Evolutionary conservation across 2,888 invertebrate genomes (phyloP).

Genomic region (Anthophora plumipes): DNA sequence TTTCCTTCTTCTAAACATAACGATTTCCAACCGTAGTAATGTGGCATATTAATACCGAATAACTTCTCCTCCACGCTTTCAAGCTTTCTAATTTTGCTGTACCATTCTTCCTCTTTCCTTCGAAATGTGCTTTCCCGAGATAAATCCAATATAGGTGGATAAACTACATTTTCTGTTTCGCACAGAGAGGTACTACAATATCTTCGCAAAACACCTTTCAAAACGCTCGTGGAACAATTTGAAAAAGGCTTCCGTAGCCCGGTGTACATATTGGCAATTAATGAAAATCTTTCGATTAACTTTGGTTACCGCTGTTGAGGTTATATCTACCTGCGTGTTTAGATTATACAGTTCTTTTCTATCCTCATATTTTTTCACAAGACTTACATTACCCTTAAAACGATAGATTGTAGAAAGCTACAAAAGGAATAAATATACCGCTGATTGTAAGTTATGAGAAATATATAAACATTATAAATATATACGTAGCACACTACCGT

Average conservation of each 20-base stretch:
- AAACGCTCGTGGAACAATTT: conserved; percentile 14
- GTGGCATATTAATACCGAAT: conserved; percentile 92
- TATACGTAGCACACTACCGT: too few species aligned
- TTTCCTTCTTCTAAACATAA: conserved; percentile 87
- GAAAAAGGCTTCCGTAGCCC: conserved; percentile 19
- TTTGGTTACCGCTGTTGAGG: background rate
- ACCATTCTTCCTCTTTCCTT: conserved; percentile 85
- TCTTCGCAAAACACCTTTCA: conserved; percentile 36
- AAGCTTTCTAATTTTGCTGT: conserved; percentile 87
- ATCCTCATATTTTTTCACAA: background rate
- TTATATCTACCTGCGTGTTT: background rate
- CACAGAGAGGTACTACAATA: background rate
- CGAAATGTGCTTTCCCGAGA: conserved; percentile 85
- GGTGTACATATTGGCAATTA: conserved; percentile 30
- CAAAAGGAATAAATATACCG: background rate
- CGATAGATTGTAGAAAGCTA: background rate
- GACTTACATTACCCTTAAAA: background rate
- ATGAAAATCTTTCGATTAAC: background rate
- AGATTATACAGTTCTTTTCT: background rate
- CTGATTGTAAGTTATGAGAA: background rate
- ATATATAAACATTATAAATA: too few species aligned
- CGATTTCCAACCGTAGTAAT: conserved; percentile 91
- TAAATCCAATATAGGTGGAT: conserved; percentile 88
- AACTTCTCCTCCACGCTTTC: conserved; percentile 94
- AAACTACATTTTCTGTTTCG: conserved; percentile 74